phyloP scores from a whole-genome alignment of 1,140 invertebrate genomes.

The Stegodyphus dumicola region DNA sequence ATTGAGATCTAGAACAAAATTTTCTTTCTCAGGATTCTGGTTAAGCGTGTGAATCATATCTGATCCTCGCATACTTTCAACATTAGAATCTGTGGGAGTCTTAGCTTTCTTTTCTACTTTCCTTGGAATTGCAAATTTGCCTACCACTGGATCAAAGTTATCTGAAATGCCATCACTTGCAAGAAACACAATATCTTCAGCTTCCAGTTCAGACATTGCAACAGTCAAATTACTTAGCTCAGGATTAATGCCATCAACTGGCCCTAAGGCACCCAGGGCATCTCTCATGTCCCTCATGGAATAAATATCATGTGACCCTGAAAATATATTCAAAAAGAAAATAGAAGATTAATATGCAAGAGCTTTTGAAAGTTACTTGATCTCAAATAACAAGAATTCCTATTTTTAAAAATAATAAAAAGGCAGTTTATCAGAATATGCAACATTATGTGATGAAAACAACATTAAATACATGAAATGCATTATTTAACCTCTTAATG shows the following conservation, averaged over 20 bases:
- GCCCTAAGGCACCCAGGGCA: constrained; percentile 91
- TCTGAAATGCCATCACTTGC: constrained; percentile 92
- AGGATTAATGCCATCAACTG: constrained; percentile 88
- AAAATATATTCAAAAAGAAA: neutral
- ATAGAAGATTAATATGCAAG: neutral
- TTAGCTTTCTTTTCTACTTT: constrained; percentile 53
- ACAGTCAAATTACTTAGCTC: constrained; percentile 93
- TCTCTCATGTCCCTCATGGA: constrained; percentile 92
- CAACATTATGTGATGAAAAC: too few relatives aligned
- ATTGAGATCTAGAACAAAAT: constrained; percentile 34
- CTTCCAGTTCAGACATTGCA: constrained; percentile 85
- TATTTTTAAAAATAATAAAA: too few relatives aligned
- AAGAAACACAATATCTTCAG: constrained; percentile 89
- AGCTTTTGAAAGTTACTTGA: too few relatives aligned
- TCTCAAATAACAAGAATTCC: too few relatives aligned
- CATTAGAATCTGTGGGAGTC: constrained; percentile 16
- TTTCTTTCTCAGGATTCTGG: constrained; percentile 15
- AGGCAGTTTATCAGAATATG: too few relatives aligned
- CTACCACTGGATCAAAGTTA: constrained; percentile 94
- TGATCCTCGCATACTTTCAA: neutral
- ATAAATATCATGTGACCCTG: constrained; percentile 87
- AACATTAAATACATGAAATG: too few relatives aligned
- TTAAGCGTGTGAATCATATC: neutral
- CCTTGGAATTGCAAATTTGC: constrained; percentile 84
- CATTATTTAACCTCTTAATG: too few relatives aligned